These are phyloP conservation scores for Phragmatobia fuliginosa DNA, from an alignment of 2,888 invertebrate species.

Conservation along the genomic window DNA sequence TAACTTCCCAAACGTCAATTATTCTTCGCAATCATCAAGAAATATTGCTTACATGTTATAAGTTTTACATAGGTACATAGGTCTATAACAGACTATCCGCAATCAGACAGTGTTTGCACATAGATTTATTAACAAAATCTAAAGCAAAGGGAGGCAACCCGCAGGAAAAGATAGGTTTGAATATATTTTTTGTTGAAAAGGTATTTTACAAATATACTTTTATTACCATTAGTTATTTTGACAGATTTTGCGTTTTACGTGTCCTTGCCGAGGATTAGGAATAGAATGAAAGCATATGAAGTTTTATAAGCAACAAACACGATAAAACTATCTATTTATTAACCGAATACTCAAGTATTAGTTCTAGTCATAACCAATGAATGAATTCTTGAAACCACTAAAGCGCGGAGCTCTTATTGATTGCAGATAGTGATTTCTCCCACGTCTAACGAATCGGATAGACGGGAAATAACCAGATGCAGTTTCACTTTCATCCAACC, in stretches of 20 bases:
- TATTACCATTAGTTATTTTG: too few relatives aligned
- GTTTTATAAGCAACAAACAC: too few relatives aligned
- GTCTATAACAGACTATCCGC: too few relatives aligned
- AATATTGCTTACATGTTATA: background rate
- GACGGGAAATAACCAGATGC: conserved; percentile 64
- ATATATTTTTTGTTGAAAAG: background rate
- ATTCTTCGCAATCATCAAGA: background rate
- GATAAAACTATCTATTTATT: background rate
- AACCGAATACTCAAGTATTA: background rate
- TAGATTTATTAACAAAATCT: too few relatives aligned
- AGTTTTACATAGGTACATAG: background rate
- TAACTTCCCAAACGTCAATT: too few relatives aligned
- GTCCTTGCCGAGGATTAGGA: background rate
- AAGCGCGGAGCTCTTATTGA: conserved; percentile 48
- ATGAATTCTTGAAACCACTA: conserved; percentile 29
- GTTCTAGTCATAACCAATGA: background rate
- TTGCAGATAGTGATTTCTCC: conserved; percentile 55
- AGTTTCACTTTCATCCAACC: conserved; percentile 78
- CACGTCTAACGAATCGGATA: conserved; percentile 60
- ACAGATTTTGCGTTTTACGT: too few relatives aligned
- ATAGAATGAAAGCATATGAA: background rate
- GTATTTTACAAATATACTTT: too few relatives aligned
- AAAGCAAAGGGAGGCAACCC: background rate
- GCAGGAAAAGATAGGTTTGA: background rate
- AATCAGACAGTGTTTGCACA: too few relatives aligned